Conservation (phyloP, 2,888 invertebrate species). For the Yponomeuta sedellus region DNA sequence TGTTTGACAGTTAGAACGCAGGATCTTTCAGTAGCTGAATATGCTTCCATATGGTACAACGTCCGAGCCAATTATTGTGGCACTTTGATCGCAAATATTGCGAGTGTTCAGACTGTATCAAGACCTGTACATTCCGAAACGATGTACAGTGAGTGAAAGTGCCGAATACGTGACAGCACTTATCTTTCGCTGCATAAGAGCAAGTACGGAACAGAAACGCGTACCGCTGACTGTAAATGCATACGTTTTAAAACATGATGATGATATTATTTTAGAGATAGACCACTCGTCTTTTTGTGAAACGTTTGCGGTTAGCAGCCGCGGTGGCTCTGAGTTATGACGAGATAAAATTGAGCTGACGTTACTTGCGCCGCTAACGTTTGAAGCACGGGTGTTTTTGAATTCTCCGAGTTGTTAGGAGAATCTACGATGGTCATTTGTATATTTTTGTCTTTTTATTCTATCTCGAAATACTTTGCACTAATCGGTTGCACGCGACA, state of each 20-base stretch:
- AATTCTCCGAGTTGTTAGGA: background rate
- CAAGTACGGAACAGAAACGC: too few species aligned
- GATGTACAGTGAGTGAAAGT: too few species aligned
- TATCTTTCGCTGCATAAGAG: too few species aligned
- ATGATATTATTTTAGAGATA: background rate
- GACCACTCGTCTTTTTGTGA: background rate
- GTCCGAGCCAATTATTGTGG: constrained; percentile 32
- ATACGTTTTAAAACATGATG: background rate
- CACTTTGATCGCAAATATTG: constrained; percentile 7
- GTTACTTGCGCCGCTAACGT: background rate
- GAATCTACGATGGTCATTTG: background rate
- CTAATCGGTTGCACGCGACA: background rate
- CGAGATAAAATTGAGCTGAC: constrained; percentile 1
- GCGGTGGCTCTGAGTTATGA: constrained; percentile 8
- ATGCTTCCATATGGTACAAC: constrained; percentile 18
- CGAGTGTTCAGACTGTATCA: too few species aligned
- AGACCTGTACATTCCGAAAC: too few species aligned
- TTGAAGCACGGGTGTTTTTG: background rate
- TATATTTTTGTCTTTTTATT: background rate
- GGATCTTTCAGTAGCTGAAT: background rate
- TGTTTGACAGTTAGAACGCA: too few species aligned
- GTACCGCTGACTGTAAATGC: background rate
- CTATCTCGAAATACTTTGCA: background rate
- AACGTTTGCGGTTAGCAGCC: background rate
- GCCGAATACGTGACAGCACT: too few species aligned